Percentiles rank a stretch among this genome's conserved stretches.
These are phyloP conservation scores for Selene dorsalis DNA, from an alignment of 2,797 vertebrate species.

Conservation along the genomic window DNA sequence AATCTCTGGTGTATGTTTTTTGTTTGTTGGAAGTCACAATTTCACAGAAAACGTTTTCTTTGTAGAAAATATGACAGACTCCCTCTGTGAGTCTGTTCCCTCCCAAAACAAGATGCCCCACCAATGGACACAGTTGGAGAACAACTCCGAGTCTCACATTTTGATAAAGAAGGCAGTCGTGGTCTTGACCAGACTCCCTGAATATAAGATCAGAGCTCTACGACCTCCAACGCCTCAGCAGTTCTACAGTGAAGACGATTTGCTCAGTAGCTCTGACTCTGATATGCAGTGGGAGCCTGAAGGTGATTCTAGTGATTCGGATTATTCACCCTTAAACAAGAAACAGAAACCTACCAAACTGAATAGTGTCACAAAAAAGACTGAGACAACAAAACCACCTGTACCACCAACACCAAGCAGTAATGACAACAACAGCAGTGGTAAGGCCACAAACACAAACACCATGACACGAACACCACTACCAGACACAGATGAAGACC, in stretches of 20 bases:
- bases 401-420: background rate
- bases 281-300: slow-evolving; percentile 63
- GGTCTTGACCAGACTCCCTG: slow-evolving; percentile 67
- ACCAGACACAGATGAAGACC: background rate
- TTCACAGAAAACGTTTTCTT: slow-evolving; percentile 7
- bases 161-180: slow-evolving; percentile 62
- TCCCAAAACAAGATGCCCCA: slow-evolving; percentile 25
- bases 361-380: background rate
- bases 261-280: slow-evolving; percentile 61
- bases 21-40: background rate
- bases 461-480: background rate
- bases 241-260: slow-evolving; percentile 74
- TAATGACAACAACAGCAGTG: slow-evolving; percentile 15
- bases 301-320: slow-evolving; percentile 61
- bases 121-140: slow-evolving; percentile 19
- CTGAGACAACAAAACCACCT: background rate
- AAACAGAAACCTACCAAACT: slow-evolving; percentile 39
- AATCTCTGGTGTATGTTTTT: background rate
- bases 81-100: slow-evolving; percentile 13
- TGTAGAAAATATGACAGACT: slow-evolving; percentile 44
- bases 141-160: slow-evolving; percentile 6
- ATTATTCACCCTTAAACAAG: slow-evolving; percentile 31
- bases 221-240: slow-evolving; percentile 62
- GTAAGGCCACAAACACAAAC: slow-evolving; percentile 40
- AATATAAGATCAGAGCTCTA: slow-evolving; percentile 61